Conservation (phyloP, 2,888 invertebrate species). For the Ferdinandea cuprea region DNA sequence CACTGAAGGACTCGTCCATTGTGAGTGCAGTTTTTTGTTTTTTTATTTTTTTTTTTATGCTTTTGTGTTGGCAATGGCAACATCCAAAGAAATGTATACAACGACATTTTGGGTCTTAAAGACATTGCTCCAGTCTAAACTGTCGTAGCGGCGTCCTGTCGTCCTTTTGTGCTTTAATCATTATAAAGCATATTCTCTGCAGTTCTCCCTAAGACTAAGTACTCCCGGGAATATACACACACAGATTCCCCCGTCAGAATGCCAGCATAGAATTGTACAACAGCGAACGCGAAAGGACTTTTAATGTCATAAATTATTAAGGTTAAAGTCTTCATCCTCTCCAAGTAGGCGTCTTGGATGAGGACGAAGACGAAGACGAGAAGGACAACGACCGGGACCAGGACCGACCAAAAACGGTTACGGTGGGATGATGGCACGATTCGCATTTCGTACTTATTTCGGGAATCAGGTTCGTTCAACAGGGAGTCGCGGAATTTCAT, state of each 20-base stretch:
- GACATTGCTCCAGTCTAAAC: slow-evolving; percentile 1
- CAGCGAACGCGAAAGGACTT: slow-evolving; percentile 43
- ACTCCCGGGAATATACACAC: slow-evolving; percentile 24
- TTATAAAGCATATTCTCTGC: slow-evolving; percentile 41
- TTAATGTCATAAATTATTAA: slow-evolving; percentile 71
- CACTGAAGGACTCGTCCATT: slow-evolving; percentile 23
- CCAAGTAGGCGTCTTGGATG: slow-evolving; percentile 19
- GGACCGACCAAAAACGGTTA: not conserved
- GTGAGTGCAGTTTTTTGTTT: slow-evolving; percentile 24
- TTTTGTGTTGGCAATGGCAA: slow-evolving; percentile 13
- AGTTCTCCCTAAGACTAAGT: slow-evolving; percentile 46
- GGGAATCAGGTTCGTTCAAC: slow-evolving; percentile 2
- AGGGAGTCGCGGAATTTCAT: slow-evolving; percentile 15
- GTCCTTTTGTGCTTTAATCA: slow-evolving; percentile 41
- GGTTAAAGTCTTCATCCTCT: slow-evolving; percentile 55
- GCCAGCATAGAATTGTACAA: slow-evolving; percentile 5
- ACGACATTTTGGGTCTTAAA: slow-evolving; percentile 35
- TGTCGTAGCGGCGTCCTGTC: not conserved
- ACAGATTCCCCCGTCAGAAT: slow-evolving; percentile 17
- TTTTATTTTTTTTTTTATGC: slow-evolving; percentile 16
- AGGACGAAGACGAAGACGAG: too few species aligned
- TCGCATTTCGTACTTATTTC: slow-evolving; percentile 26
- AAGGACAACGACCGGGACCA: slow-evolving; percentile 18
- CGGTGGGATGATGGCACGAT: slow-evolving; percentile 6
- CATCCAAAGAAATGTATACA: slow-evolving; percentile 41